Conservation (phyloP, 2,113 vertebrate genomes). For the Thunnus maccoyii region DNA sequence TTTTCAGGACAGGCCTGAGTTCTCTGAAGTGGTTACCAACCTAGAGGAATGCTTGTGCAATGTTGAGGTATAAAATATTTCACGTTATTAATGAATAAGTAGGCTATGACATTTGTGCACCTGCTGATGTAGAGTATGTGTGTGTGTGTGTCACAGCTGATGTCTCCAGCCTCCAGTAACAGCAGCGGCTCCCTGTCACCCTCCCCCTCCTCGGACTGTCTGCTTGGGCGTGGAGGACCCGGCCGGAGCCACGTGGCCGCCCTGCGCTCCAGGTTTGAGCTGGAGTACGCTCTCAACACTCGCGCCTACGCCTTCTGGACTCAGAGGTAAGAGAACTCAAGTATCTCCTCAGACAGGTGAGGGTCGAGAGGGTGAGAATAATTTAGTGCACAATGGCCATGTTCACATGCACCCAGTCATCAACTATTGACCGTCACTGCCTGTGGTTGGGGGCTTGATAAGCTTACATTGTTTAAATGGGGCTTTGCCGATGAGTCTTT, state of each 20-base stretch:
- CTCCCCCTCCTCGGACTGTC: slow-evolving; percentile 92
- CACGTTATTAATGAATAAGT: neutral
- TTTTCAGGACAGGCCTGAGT: slow-evolving; percentile 92
- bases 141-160: slow-evolving; percentile 83
- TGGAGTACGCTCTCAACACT: slow-evolving; percentile 91
- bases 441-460: neutral
- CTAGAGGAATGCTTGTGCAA: slow-evolving; percentile 95
- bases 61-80: slow-evolving; percentile 86
- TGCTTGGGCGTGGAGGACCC: slow-evolving; percentile 86
- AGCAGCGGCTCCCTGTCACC: slow-evolving; percentile 95
- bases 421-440: neutral
- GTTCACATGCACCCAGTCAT: neutral
- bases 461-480: neutral
- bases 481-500: neutral
- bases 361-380: slow-evolving; percentile 1
- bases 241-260: slow-evolving; percentile 93
- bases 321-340: slow-evolving; percentile 83
- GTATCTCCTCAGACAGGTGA: slow-evolving; percentile 7
- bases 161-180: slow-evolving; percentile 95
- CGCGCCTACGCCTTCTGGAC: slow-evolving; percentile 86
- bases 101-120: neutral
- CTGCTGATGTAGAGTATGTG: neutral
- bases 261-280: slow-evolving; percentile 90
- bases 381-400: slow-evolving; percentile 7
- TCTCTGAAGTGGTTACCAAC: slow-evolving; percentile 93